Evolutionary conservation across 2,888 invertebrate species (phyloP), one percentile per base, ranked within the genome.

Genomic region (Tridacna gigas): DNA sequence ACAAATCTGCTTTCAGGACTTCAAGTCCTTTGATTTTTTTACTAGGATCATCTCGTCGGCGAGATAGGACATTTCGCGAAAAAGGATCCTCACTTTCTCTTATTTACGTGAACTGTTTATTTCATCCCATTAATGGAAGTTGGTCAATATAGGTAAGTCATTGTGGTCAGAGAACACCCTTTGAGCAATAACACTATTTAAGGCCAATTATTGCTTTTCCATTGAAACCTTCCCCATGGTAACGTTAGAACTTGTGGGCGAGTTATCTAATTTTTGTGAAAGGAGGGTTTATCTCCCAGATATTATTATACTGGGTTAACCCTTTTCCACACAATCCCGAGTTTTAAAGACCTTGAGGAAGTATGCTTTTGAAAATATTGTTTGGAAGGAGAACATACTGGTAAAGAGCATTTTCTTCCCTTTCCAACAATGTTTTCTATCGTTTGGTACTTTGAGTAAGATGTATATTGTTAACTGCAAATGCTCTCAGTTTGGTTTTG

Each of bases 231-330:
- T 5, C 37, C 47, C 69, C 48, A 18, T 20, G 69, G 69, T 69
- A 48, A 69, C 48, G 20, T n/a, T 22, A 69, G 69, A 69, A 69
- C 18, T 45, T 69, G 69, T 69, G 69, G 48, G 69, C 37, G 45
- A 69, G 69, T 69, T 69, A 69, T 69, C 69, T 69, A 45, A 69
- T n/a, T 47, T 48, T 25, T 45, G 69, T 48, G 69, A 69, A 69
- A 69, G 47, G 20, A 47, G 47, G 37, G 7, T 37, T 45, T 69
- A 69, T 69, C 69, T 22, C 47, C 3, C 0, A 47, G 69, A 69
- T 69, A 69, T 22, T 3, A 69, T 69, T 66, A 26, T 66, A 26
- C 26, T 66, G 2, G 66, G 28, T 26, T 26, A 28, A 66, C 25
- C 22, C 25, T 25, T 3, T 22, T 11, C 25, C 2, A 63, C 3